Conservation (phyloP, 2,113 vertebrate species). For the Aspiorhynchus laticeps region DNA sequence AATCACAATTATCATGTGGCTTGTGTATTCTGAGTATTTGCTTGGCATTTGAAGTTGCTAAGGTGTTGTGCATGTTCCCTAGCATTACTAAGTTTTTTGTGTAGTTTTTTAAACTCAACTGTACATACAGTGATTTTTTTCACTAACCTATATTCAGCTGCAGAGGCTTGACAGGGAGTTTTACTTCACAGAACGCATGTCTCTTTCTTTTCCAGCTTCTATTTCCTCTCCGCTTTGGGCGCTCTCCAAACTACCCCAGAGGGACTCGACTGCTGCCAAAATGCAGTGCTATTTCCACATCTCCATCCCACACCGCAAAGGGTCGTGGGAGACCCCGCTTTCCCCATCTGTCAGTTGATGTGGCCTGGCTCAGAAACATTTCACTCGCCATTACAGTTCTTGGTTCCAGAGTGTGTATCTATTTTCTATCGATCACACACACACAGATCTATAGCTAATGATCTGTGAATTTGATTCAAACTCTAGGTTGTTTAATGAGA, state of each 20-base stretch:
- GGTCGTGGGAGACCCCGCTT: slow-evolving; percentile 28
- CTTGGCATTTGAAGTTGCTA: not conserved
- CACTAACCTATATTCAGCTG: not conserved
- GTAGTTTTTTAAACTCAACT: not conserved
- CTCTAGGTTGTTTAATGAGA: not conserved
- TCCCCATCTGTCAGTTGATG: slow-evolving; percentile 12
- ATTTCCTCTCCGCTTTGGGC: slow-evolving; percentile 25
- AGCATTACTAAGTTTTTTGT: not conserved
- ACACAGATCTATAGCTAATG: not conserved
- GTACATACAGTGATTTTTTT: not conserved
- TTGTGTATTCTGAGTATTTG: not conserved
- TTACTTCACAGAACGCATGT: not conserved
- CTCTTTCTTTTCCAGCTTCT: slow-evolving; percentile 25
- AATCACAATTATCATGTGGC: too few relatives aligned
- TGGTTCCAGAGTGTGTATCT: not conserved
- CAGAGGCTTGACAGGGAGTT: not conserved
- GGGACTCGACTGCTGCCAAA: slow-evolving; percentile 36
- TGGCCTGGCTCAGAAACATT: slow-evolving; percentile 5
- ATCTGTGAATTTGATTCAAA: not conserved
- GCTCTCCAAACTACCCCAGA: slow-evolving; percentile 26
- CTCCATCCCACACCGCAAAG: slow-evolving; percentile 10
- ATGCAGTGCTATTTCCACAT: slow-evolving; percentile 38
- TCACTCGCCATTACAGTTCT: not conserved
- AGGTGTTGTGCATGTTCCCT: not conserved
- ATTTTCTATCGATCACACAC: slow-evolving; percentile 1